Conservation (phyloP, 2,113 vertebrate genomes). For the Dinomys branickii region DNA sequence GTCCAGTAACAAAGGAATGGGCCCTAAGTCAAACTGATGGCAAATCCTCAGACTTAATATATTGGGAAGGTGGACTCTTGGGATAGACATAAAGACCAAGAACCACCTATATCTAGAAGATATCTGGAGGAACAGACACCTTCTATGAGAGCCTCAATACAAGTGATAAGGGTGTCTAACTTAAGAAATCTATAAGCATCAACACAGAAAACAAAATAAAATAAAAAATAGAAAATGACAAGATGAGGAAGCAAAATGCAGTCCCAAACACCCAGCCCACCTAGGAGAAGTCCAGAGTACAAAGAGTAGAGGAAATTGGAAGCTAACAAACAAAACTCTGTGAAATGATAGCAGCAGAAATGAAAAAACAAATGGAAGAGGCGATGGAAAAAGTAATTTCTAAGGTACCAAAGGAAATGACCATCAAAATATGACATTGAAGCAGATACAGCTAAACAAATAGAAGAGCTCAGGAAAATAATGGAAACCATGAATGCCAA, state of each 20-base stretch:
- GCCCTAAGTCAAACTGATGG: not conserved
- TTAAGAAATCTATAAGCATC: not conserved
- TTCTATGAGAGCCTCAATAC: not conserved
- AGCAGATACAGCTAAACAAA: not conserved
- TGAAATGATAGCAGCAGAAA: not conserved
- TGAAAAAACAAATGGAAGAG: not conserved
- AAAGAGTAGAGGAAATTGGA: not conserved
- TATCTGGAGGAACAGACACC: not conserved
- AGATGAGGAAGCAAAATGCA: not conserved
- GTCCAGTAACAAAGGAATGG: not conserved
- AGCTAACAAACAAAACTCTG: not conserved
- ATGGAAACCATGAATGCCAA: not conserved
- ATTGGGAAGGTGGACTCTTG: not conserved
- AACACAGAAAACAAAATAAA: not conserved
- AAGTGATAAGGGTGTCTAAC: not conserved
- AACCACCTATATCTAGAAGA: not conserved
- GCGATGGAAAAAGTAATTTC: not conserved
- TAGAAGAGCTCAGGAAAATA: not conserved
- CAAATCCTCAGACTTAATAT: not conserved
- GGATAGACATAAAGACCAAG: not conserved
- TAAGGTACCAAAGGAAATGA: not conserved
- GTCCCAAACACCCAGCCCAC: not conserved
- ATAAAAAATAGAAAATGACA: not conserved
- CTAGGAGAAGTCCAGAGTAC: not conserved
- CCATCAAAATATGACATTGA: not conserved